phyloP scores from a whole-genome alignment of 1,140 invertebrate genomes.

The Bombus cullumanus region DNA sequence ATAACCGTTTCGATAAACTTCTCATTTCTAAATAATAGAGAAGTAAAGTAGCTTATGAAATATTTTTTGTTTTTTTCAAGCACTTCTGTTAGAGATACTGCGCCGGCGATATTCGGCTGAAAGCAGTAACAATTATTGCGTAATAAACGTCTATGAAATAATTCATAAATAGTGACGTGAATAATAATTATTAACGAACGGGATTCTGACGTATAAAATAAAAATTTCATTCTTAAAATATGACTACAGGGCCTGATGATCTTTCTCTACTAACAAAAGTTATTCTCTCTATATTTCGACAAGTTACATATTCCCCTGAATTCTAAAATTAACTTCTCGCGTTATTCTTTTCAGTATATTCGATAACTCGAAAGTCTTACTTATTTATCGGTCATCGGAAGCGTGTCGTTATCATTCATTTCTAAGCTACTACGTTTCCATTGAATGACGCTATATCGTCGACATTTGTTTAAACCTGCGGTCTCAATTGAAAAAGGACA shows the following conservation, averaged over 20 bases:
- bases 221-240: background rate
- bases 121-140: background rate
- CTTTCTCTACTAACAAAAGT: background rate
- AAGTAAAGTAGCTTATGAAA: background rate
- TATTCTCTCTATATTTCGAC: background rate
- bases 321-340: background rate
- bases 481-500: constrained; percentile 88
- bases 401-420: constrained; percentile 7
- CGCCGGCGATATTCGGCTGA: background rate
- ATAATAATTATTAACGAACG: constrained; percentile 1
- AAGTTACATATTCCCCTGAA: background rate
- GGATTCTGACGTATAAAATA: background rate
- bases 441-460: background rate
- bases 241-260: background rate
- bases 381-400: constrained; percentile 20
- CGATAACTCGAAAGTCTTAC: background rate
- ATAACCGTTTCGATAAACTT: background rate
- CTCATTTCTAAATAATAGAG: background rate
- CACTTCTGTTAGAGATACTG: background rate
- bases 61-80: background rate
- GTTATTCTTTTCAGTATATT: background rate
- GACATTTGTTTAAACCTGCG: constrained; percentile 72
- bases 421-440: constrained; percentile 34
- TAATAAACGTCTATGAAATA: constrained; percentile 8
- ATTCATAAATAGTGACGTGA: constrained; percentile 25